Evolutionary conservation across 2,888 invertebrate species (phyloP).

Genomic region (Gonocerus acuteangulatus): DNA sequence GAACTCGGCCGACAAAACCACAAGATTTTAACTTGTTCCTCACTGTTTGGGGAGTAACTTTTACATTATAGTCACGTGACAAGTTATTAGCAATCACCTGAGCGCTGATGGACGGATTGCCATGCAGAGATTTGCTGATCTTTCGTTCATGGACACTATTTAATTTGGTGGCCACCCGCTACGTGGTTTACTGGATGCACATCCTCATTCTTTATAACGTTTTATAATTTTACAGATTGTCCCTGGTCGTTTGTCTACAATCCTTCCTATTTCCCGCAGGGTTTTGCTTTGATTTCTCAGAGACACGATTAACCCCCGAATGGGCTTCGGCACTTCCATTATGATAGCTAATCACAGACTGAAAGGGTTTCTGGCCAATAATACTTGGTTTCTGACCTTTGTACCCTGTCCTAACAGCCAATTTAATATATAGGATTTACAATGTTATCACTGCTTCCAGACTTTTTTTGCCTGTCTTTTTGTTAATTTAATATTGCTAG

Average conservation of each 20-base stretch:
- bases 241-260: neutral
- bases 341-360: neutral
- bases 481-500: too few relatives aligned
- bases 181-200: neutral
- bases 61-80: neutral
- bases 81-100: neutral
- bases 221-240: neutral
- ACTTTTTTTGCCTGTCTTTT: too few relatives aligned
- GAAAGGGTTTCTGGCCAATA: neutral
- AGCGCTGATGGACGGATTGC: neutral
- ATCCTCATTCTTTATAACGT: neutral
- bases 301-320: neutral
- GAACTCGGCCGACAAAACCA: neutral
- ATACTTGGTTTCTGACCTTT: neutral
- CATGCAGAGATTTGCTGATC: neutral
- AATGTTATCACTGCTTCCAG: too few relatives aligned
- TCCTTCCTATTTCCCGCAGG: neutral
- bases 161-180: neutral
- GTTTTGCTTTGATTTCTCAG: neutral
- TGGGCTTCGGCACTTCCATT: neutral
- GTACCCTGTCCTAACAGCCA: too few relatives aligned
- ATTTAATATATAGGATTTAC: too few relatives aligned
- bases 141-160: neutral
- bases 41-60: neutral
- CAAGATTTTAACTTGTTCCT: neutral